Evolutionary conservation across 2,888 invertebrate genomes (phyloP).

Genomic region (Parnassius mnemosyne): DNA sequence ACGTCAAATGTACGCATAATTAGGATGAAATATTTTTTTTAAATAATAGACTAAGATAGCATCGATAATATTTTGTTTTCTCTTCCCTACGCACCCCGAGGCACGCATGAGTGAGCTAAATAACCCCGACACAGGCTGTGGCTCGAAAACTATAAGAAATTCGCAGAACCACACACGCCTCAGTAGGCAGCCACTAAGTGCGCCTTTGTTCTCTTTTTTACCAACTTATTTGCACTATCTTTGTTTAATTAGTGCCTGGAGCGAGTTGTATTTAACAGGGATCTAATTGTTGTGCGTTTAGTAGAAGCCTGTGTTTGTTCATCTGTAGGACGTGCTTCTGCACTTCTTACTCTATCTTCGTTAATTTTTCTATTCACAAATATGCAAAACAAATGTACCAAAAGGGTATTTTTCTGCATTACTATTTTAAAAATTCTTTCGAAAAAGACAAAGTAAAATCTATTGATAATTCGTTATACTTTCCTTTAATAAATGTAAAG

Average conservation of each 20-base stretch:
- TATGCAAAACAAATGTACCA: no score
- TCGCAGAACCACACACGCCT: constrained; percentile 60
- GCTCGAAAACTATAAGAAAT: constrained; percentile 52
- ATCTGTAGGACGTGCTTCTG: neutral
- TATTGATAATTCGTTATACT: no score
- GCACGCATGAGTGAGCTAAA: constrained; percentile 62
- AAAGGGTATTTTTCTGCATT: no score
- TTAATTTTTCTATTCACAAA: neutral
- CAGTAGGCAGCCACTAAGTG: constrained; percentile 50
- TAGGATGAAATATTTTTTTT: no score
- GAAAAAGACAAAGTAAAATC: no score
- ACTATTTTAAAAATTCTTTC: no score
- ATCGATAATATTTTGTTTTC: constrained; percentile 29
- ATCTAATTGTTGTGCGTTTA: constrained; percentile 14
- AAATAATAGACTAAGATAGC: no score
- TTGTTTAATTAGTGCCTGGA: constrained; percentile 38
- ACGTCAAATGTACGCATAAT: no score
- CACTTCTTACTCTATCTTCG: neutral
- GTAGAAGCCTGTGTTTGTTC: constrained; percentile 2
- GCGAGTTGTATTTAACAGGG: constrained; percentile 11
- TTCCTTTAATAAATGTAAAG: no score
- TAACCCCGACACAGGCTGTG: constrained; percentile 52
- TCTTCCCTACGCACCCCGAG: constrained; percentile 35
- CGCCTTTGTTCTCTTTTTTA: constrained; percentile 35
- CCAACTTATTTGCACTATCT: constrained; percentile 38